Conservation (phyloP, 2,888 invertebrate species). For the Elaeidobius kamerunicus region DNA sequence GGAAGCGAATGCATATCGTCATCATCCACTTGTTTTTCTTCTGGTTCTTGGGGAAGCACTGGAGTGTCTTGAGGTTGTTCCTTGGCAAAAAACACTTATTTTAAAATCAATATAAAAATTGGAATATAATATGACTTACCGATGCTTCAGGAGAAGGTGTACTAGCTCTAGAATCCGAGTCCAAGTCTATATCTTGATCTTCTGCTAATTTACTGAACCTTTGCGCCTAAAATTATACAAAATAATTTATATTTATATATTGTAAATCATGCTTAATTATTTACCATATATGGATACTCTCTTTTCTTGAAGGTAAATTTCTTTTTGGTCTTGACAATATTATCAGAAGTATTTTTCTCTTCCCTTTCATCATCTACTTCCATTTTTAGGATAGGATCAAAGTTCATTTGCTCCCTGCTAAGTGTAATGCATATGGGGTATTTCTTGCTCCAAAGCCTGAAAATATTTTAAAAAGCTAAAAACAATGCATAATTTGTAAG, state of each 20-base stretch:
- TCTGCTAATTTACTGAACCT: slow-evolving; percentile 44
- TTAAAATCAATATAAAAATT: not conserved
- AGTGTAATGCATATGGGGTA: slow-evolving; percentile 82
- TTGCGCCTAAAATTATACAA: slow-evolving; percentile 38
- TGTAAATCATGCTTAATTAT: not conserved
- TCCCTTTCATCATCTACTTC: slow-evolving; percentile 51
- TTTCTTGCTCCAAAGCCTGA: slow-evolving; percentile 85
- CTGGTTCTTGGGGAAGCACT: slow-evolving; percentile 7
- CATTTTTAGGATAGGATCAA: slow-evolving; percentile 47
- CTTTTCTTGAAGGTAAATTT: slow-evolving; percentile 37
- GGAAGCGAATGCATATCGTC: slow-evolving; percentile 33
- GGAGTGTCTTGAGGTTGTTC: slow-evolving; percentile 9
- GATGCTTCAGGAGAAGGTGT: slow-evolving; percentile 40
- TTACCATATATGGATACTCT: slow-evolving; percentile 38
- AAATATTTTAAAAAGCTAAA: no score
- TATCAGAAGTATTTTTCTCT: slow-evolving; percentile 45
- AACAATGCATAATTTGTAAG: no score
- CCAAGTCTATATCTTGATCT: slow-evolving; percentile 40
- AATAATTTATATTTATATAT: not conserved
- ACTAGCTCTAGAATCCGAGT: slow-evolving; percentile 42
- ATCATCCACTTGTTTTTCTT: slow-evolving; percentile 34
- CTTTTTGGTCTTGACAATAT: slow-evolving; percentile 49
- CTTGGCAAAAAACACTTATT: slow-evolving; percentile 15
- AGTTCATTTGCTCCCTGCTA: slow-evolving; percentile 49
- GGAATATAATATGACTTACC: slow-evolving; percentile 11